Conservation (phyloP, 1,140 invertebrate species). For the Monochamus saltuarius region DNA sequence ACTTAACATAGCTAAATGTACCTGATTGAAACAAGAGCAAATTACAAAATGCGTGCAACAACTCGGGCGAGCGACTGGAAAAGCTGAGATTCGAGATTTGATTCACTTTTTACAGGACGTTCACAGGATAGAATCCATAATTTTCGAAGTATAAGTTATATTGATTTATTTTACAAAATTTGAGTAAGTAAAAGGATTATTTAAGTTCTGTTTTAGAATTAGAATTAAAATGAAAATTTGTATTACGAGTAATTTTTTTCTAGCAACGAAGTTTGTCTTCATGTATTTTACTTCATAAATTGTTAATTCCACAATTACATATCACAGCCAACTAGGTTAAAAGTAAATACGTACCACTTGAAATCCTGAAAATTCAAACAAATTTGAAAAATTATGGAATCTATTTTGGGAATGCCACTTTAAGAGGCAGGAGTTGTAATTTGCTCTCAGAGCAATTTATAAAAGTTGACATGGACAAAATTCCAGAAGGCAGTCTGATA, state of each 20-base stretch:
- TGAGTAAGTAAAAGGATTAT: not conserved
- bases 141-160: not conserved
- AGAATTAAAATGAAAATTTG: too few species aligned
- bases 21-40: too few species aligned
- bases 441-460: too few species aligned
- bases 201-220: not conserved
- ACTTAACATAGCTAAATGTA: too few species aligned
- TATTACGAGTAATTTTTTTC: not conserved
- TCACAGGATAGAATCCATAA: slow-evolving; percentile 3
- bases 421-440: too few species aligned
- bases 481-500: slow-evolving; percentile 27
- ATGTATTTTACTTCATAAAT: not conserved
- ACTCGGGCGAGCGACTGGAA: not conserved
- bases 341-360: too few species aligned
- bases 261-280: not conserved
- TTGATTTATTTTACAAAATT: not conserved
- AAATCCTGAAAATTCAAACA: too few species aligned
- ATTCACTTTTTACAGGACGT: not conserved
- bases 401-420: too few species aligned
- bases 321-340: too few species aligned
- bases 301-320: not conserved
- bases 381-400: too few species aligned
- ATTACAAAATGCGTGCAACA: not conserved
- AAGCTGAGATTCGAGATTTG: not conserved
- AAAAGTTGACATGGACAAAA: too few species aligned